A percentile compares a stretch with the other conserved stretches of the same genome.
phyloP scores from a whole-genome alignment of 2,797 vertebrate genomes.

The Phaenicophaeus curvirostris region DNA sequence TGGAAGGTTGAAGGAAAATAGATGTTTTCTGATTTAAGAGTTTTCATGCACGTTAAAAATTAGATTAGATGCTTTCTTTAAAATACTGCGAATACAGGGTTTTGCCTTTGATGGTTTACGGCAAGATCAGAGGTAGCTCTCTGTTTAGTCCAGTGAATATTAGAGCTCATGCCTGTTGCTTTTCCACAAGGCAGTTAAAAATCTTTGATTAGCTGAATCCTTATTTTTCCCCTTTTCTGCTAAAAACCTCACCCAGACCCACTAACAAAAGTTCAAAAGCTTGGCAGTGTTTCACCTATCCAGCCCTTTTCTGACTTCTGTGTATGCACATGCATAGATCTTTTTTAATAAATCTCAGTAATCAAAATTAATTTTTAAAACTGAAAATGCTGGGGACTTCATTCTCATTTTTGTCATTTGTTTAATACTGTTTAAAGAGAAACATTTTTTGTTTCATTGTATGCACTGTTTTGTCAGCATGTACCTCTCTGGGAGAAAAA shows the following conservation, averaged over 20 bases:
- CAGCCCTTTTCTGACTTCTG: conserved; percentile 50
- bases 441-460: conserved; percentile 77
- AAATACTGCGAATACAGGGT: neutral
- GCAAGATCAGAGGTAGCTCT: conserved; percentile 3
- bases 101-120: neutral
- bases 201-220: neutral
- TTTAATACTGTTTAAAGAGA: conserved; percentile 74
- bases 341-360: conserved; percentile 37
- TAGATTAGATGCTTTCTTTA: neutral
- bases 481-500: conserved; percentile 74
- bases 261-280: conserved; percentile 70
- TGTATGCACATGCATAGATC: conserved; percentile 49
- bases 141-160: neutral
- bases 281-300: conserved; percentile 59
- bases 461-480: conserved; percentile 82
- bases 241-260: conserved; percentile 32
- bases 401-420: conserved; percentile 89
- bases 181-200: neutral
- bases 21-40: neutral
- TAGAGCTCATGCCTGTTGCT: neutral
- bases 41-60: conserved; percentile 36
- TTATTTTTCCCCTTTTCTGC: conserved; percentile 20
- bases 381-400: conserved; percentile 77
- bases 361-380: conserved; percentile 60
- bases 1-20: neutral